Conservation (phyloP, 1,140 invertebrate species). For the Drosophila sulfurigaster region DNA sequence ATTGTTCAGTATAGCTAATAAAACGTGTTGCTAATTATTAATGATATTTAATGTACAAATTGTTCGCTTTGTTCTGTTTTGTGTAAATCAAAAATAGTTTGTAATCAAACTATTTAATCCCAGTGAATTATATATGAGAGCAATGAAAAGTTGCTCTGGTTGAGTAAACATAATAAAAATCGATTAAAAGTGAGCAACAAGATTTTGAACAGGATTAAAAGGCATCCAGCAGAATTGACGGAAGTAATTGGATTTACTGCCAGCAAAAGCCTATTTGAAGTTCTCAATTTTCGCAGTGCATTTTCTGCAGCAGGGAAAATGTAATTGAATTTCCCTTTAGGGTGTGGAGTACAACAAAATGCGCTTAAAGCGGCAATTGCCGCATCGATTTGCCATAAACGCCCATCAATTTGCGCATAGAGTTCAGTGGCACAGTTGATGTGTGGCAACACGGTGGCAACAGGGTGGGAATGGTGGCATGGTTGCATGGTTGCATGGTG, state of each 20-base stretch:
- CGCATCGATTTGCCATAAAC: conserved; percentile 44
- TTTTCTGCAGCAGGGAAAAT: conserved; percentile 7
- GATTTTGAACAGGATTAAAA: background rate
- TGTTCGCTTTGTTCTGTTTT: no score
- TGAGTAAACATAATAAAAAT: background rate
- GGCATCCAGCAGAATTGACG: background rate
- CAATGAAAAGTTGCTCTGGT: background rate
- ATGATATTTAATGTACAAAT: no score
- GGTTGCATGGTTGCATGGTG: no score
- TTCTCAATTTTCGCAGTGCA: conserved; percentile 4
- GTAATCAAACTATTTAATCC: background rate
- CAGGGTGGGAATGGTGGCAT: background rate
- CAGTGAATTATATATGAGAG: background rate
- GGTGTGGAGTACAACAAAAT: conserved; percentile 13
- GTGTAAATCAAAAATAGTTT: background rate
- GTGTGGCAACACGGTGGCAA: background rate
- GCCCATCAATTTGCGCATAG: conserved; percentile 32
- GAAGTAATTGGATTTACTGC: conserved; percentile 24
- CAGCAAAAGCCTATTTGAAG: conserved; percentile 9
- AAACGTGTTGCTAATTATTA: no score
- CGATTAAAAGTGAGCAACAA: conserved; percentile 1
- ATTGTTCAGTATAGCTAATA: no score
- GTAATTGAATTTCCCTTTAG: conserved; percentile 43
- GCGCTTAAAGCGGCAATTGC: conserved; percentile 44
- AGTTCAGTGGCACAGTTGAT: conserved; percentile 7